Evolutionary conservation across 37 sponge, comb jelly and placozoan genomes (phyloP).

Genomic region (Beroe ovata): DNA sequence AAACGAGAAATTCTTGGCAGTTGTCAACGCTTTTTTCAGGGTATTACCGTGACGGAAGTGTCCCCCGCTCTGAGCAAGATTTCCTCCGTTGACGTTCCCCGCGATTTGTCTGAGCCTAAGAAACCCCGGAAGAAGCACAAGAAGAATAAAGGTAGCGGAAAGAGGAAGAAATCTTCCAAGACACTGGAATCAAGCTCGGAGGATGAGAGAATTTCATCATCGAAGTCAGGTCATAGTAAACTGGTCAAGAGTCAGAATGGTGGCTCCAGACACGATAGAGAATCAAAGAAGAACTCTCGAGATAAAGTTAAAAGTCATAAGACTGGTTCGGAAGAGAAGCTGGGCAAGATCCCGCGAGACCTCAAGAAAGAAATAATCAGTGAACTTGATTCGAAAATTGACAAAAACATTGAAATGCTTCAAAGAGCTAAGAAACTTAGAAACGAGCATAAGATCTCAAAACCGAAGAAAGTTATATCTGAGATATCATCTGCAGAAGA

Average conservation of each 20-base stretch:
- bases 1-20: no score
- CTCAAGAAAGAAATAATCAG: conserved; percentile 21
- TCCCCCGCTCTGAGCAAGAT: conserved; percentile 26
- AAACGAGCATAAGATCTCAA: not conserved
- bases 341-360: not conserved
- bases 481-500: not conserved
- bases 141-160: not conserved
- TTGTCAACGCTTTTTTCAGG: not conserved
- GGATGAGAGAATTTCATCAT: conserved; percentile 1
- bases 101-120: not conserved
- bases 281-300: not conserved
- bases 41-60: not conserved
- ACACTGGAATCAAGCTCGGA: conserved; percentile 6
- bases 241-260: not conserved
- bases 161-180: not conserved
- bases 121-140: conserved; percentile 21
- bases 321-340: not conserved
- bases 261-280: not conserved
- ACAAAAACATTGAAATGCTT: conserved; percentile 28
- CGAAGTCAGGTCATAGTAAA: not conserved
- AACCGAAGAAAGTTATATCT: conserved; percentile 41
- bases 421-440: conserved; percentile 12
- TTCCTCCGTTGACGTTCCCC: not conserved
- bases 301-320: not conserved
- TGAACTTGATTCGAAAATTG: not conserved